Conservation (phyloP, 2,797 vertebrate species). For the Dendrocincla tyrannina region DNA sequence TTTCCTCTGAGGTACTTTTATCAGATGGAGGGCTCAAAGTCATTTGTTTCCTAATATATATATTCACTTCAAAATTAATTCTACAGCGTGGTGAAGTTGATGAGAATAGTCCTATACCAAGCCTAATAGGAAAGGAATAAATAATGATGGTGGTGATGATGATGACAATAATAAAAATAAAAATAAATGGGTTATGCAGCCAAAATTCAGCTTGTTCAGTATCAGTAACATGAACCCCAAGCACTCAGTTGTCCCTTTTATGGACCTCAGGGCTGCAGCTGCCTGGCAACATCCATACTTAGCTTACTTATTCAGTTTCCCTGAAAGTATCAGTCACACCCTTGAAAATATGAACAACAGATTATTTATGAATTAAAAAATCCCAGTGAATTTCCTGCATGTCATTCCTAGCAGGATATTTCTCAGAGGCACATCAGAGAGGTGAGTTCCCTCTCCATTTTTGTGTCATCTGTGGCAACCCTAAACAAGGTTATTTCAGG, state of each 20-base stretch:
- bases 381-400: not conserved
- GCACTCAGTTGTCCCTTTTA: not conserved
- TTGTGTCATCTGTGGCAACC: not conserved
- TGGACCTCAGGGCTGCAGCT: not conserved
- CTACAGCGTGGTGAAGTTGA: not conserved
- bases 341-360: not conserved
- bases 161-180: no score
- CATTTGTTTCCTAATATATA: not conserved
- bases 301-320: not conserved
- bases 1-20: not conserved
- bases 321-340: not conserved
- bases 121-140: not conserved
- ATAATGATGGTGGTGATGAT: no score
- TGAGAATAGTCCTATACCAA: not conserved
- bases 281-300: not conserved
- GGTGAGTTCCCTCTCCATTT: not conserved
- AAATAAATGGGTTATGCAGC: not conserved
- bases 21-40: not conserved
- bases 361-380: not conserved
- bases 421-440: not conserved
- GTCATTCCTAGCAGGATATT: not conserved
- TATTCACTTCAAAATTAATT: not conserved
- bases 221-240: not conserved
- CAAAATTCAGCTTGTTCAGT: not conserved
- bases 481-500: not conserved